Evolutionary conservation across 2,888 invertebrate genomes (phyloP), one percentile per base, ranked within the genome.

Genomic region (Agonum fuliginosum): DNA sequence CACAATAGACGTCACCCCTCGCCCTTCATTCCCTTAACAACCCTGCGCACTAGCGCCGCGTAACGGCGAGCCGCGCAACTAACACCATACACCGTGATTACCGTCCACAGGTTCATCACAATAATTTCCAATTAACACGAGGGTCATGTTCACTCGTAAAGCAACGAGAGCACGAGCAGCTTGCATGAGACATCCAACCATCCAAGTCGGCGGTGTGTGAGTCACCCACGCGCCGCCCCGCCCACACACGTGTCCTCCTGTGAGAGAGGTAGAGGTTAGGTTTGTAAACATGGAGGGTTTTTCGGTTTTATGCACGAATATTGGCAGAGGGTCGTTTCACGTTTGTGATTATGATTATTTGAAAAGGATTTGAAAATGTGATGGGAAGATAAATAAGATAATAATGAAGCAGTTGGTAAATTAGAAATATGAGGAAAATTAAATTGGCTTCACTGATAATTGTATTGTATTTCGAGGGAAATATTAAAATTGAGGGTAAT

Each of bases 121-220:
- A 76, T 76, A 76, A 76, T 76, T 76, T 76, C 69, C 76, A 76
- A 76, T 76, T 76, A 76, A 76, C 76, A 76, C 75, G 34, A 67
- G 75, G 75, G 75, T 76, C 75, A 65, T 76, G 76, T 76, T 67
- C 51, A 76, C 69, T 76, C 67, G 69, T 74, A 74, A 62, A 74
- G 74, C 46, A 65, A n/a, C 46, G 37, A 17, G 8, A 27, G 30
- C 58, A 24, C 48, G 37, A 37, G 37, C 8, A 10, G 37, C n/a
- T n/a, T n/a, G n/a, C n/a, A 30, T 46, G 46, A 14, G 46, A 46
- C n/a, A n/a, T n/a, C n/a, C n/a, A n/a, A n/a, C n/a, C 30, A 30
- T 14, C 46, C 46, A 46, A 46, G 46, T 46, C 17, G 46, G 37
- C n/a, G n/a, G 20, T 48, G 58, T 14, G 10, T 62, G 58, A 30